These are phyloP conservation scores for Heliconius aoede DNA, from an alignment of 2,888 invertebrate genomes.

Conservation along the genomic window DNA sequence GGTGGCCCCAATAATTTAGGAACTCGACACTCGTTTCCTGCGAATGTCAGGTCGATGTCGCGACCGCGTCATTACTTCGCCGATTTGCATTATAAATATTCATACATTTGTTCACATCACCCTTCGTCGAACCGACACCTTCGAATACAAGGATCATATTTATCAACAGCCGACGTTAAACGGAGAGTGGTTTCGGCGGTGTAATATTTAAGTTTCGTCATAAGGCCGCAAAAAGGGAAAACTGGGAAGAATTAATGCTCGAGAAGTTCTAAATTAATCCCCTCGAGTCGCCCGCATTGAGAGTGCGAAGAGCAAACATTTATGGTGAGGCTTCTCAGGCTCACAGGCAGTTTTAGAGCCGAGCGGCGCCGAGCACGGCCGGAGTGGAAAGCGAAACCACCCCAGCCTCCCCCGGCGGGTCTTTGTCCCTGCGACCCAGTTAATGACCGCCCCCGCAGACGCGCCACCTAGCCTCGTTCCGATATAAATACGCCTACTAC, in stretches of 20 bases:
- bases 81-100: constrained; percentile 80
- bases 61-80: constrained; percentile 65
- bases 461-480: constrained; percentile 77
- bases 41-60: constrained; percentile 64
- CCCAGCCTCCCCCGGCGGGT: constrained; percentile 70
- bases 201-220: constrained; percentile 60
- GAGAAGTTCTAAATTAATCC: constrained; percentile 76
- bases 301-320: constrained; percentile 70
- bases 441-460: constrained; percentile 82
- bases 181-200: constrained; percentile 58
- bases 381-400: constrained; percentile 73
- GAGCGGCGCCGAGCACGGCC: constrained; percentile 54
- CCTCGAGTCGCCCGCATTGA: constrained; percentile 66
- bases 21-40: constrained; percentile 76
- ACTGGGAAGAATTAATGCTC: constrained; percentile 67
- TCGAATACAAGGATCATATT: constrained; percentile 33
- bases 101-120: constrained; percentile 74
- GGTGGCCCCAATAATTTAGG: constrained; percentile 48
- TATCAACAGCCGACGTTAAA: constrained; percentile 59
- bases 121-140: constrained; percentile 58
- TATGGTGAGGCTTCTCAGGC: constrained; percentile 54
- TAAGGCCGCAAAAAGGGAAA: constrained; percentile 70
- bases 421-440: constrained; percentile 83
- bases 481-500: constrained; percentile 84
- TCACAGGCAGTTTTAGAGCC: constrained; percentile 53